Conservation (phyloP, 1,140 invertebrate genomes). For the Hylyphantes graminicola region DNA sequence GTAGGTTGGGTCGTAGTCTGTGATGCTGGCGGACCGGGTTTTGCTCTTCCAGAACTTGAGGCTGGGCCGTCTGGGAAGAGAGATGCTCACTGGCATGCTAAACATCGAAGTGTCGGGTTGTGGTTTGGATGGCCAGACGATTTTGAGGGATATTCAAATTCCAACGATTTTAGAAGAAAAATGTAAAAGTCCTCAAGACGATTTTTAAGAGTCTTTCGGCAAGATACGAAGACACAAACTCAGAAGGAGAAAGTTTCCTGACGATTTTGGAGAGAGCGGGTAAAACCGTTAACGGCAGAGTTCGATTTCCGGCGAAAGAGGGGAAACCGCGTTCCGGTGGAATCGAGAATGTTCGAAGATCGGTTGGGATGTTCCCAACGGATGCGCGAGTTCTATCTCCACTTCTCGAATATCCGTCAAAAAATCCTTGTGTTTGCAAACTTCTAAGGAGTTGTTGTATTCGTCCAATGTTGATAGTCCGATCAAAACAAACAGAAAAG, state of each 20-base stretch:
- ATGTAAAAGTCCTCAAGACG: background rate
- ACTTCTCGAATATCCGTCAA: background rate
- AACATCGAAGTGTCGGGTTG: slow-evolving; percentile 24
- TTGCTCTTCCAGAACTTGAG: slow-evolving; percentile 60
- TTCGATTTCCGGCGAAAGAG: background rate
- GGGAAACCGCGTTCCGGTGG: background rate
- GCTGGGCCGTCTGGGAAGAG: slow-evolving; percentile 8
- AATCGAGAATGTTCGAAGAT: slow-evolving; percentile 1
- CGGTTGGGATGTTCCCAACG: background rate
- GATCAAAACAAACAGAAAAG: slow-evolving; percentile 3
- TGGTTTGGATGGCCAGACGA: no score
- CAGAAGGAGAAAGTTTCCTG: background rate
- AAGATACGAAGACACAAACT: background rate
- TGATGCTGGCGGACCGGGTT: slow-evolving; percentile 64
- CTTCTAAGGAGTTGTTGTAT: background rate
- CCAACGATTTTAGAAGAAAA: background rate
- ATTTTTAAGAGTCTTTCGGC: background rate
- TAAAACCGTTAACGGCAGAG: background rate
- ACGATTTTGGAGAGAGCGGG: background rate
- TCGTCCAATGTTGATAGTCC: background rate
- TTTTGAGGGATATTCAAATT: background rate
- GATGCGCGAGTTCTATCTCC: no score
- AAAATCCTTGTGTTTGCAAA: background rate
- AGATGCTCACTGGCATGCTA: slow-evolving; percentile 42
- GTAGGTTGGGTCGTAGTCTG: slow-evolving; percentile 87